Conservation (phyloP, 2,113 vertebrate species). For the Lynx canadensis region DNA sequence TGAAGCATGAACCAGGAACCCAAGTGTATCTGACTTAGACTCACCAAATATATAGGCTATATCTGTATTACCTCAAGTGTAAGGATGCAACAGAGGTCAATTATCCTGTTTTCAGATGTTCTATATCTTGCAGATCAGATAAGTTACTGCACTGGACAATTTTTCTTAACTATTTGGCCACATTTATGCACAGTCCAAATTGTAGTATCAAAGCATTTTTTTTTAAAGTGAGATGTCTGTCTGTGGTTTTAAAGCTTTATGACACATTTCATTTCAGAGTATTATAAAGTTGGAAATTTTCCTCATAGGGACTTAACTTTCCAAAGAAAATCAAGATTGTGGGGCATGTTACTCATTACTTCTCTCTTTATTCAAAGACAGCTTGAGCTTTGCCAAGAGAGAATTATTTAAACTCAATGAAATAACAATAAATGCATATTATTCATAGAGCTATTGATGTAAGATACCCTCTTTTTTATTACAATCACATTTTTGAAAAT, state of each 20-base stretch:
- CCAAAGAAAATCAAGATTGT: not conserved
- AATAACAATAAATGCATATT: not conserved
- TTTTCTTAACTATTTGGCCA: slow-evolving; percentile 19
- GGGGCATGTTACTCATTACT: not conserved
- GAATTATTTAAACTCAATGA: not conserved
- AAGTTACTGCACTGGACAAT: not conserved
- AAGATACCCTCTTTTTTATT: not conserved
- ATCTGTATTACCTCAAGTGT: not conserved
- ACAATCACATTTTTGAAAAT: not conserved
- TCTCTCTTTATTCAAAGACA: slow-evolving; percentile 1
- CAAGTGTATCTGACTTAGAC: not conserved
- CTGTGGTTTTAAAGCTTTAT: not conserved
- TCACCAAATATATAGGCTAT: not conserved
- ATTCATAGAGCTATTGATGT: not conserved
- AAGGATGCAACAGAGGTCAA: not conserved
- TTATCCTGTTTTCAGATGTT: not conserved
- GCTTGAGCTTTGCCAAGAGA: not conserved
- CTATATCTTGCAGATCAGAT: not conserved
- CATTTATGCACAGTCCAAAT: not conserved
- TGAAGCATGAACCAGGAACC: not conserved
- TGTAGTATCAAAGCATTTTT: not conserved
- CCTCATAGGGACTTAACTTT: not conserved
- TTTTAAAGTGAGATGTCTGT: not conserved
- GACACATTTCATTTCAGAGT: not conserved
- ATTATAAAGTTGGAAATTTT: slow-evolving; percentile 4